Evolutionary conservation across 2,797 vertebrate genomes (phyloP).

Genomic region (Fistularia commersonii): DNA sequence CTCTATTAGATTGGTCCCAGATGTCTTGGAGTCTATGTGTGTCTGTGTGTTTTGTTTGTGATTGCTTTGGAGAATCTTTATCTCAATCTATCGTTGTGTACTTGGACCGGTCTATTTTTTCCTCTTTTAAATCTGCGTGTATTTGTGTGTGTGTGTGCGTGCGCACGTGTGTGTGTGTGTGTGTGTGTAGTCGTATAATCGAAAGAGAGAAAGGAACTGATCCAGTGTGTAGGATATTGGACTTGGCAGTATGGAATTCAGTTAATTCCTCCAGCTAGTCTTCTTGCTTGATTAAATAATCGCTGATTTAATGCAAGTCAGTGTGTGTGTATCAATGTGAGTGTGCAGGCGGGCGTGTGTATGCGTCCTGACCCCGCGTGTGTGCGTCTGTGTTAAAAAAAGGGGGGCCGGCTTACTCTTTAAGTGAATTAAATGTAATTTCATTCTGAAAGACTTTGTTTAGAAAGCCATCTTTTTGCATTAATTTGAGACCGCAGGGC

Average conservation of each 20-base stretch:
- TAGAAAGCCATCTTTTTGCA: slow-evolving; percentile 55
- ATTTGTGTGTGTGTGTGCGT: slow-evolving; percentile 4
- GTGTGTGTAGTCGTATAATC: neutral
- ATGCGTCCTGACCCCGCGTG: slow-evolving; percentile 40
- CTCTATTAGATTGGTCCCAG: slow-evolving; percentile 46
- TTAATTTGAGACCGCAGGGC: slow-evolving; percentile 43
- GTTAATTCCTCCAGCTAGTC: slow-evolving; percentile 64
- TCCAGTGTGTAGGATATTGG: slow-evolving; percentile 62
- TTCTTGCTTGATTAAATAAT: slow-evolving; percentile 72
- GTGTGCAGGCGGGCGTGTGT: slow-evolving; percentile 19
- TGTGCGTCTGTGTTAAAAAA: slow-evolving; percentile 56
- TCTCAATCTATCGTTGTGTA: slow-evolving; percentile 30
- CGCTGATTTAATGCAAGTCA: slow-evolving; percentile 64
- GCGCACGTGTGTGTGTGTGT: slow-evolving; percentile 6
- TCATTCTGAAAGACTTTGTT: slow-evolving; percentile 69
- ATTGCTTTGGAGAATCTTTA: slow-evolving; percentile 35
- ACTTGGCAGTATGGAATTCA: slow-evolving; percentile 65
- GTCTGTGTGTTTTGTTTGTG: slow-evolving; percentile 4
- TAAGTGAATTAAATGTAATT: slow-evolving; percentile 78
- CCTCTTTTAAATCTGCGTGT: slow-evolving; percentile 3
- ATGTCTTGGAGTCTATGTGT: slow-evolving; percentile 19
- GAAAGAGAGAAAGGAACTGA: slow-evolving; percentile 25
- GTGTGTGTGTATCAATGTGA: slow-evolving; percentile 26
- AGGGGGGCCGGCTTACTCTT: slow-evolving; percentile 71
- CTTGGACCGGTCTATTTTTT: slow-evolving; percentile 11